Conservation (phyloP, 2,888 invertebrate species). For the Cephus pulcher region DNA sequence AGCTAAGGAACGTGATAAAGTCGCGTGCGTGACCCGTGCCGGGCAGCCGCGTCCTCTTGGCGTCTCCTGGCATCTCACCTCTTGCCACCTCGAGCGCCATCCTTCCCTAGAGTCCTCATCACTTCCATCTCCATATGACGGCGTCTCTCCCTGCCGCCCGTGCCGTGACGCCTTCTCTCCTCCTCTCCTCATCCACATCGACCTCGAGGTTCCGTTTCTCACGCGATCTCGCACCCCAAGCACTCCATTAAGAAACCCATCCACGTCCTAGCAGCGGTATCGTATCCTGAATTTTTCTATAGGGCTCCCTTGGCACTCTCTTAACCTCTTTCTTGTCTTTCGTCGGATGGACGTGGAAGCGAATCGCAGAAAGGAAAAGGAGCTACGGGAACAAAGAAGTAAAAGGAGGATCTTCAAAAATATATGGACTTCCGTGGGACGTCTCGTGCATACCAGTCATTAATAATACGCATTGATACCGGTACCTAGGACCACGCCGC, state of each 20-base stretch:
- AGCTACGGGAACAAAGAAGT: not conserved
- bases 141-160: not conserved
- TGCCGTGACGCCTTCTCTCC: conserved; percentile 17
- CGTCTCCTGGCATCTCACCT: conserved; percentile 14
- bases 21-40: conserved; percentile 46
- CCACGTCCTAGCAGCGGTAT: not conserved
- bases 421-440: not conserved
- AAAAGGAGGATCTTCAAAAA: not conserved
- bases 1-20: conserved; percentile 33
- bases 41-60: conserved; percentile 18
- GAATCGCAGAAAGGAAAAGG: not conserved
- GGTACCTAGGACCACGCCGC: conserved; percentile 15
- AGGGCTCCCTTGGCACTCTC: not conserved
- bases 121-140: not conserved
- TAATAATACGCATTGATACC: conserved; percentile 12
- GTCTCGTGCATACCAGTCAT: conserved; percentile 11
- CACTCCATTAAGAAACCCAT: conserved; percentile 4
- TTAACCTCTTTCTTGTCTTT: not conserved
- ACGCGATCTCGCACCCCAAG: conserved; percentile 30
- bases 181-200: conserved; percentile 50
- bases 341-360: not conserved
- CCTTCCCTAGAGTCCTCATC: not conserved
- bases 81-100: conserved; percentile 8
- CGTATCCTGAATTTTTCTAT: not conserved
- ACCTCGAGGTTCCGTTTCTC: conserved; percentile 37